Percentiles rank a stretch among this genome's conserved stretches.
Conservation (phyloP, 2,888 invertebrate genomes). For the Melieria picta region DNA sequence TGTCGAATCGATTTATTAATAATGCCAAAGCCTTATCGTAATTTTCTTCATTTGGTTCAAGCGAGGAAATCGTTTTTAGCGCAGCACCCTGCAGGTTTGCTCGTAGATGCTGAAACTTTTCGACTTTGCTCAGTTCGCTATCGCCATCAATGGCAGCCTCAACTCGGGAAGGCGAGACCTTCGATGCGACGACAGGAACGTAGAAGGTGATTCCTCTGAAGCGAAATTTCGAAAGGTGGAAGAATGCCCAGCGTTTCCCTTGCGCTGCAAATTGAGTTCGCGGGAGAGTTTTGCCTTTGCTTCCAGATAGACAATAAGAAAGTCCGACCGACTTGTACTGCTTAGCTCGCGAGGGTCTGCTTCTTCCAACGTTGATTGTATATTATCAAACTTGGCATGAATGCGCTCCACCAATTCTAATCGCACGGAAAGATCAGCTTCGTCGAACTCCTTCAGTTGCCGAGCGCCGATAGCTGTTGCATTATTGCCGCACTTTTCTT, state of each 20-base stretch:
- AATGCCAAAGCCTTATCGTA: constrained; percentile 42
- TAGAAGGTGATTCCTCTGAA: constrained; percentile 15
- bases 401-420: constrained; percentile 32
- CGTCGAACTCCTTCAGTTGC: constrained; percentile 31
- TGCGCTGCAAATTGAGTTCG: constrained; percentile 18
- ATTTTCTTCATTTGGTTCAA: constrained; percentile 39
- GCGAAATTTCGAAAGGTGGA: constrained; percentile 26
- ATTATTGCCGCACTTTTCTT: no score
- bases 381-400: constrained; percentile 24
- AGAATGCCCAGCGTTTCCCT: constrained; percentile 16
- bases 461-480: constrained; percentile 24
- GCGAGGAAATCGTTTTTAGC: constrained; percentile 36
- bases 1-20: constrained; percentile 42
- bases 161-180: constrained; percentile 39
- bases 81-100: constrained; percentile 31
- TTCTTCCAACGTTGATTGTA: constrained; percentile 25
- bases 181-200: constrained; percentile 10
- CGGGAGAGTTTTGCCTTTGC: constrained; percentile 36
- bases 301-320: constrained; percentile 30
- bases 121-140: constrained; percentile 35
- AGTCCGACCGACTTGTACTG: constrained; percentile 11
- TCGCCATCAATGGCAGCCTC: constrained; percentile 34
- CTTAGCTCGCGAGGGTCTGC: constrained; percentile 8
- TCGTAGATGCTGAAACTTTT: constrained; percentile 40
- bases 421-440: constrained; percentile 36